phyloP scores from a whole-genome alignment of 2,888 invertebrate species.

The Idaea aversata region DNA sequence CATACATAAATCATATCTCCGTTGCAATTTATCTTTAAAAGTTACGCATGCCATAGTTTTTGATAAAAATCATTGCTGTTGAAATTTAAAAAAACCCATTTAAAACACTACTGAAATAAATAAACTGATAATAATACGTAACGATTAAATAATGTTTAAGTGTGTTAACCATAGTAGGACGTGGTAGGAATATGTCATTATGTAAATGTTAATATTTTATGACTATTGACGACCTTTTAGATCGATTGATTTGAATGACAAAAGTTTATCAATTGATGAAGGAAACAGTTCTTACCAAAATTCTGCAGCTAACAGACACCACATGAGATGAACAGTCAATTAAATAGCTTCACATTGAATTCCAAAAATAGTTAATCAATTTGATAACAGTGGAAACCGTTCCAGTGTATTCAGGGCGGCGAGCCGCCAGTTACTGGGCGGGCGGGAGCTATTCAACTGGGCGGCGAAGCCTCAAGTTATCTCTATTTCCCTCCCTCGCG shows the following conservation, averaged over 20 bases:
- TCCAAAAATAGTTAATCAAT: constrained; percentile 2
- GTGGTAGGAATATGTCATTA: neutral
- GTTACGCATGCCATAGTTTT: neutral
- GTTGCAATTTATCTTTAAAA: too few relatives aligned
- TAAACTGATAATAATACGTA: neutral
- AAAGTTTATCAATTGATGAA: neutral
- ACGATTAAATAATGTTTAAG: neutral
- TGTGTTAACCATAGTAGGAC: neutral
- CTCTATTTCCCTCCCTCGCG: constrained; percentile 55
- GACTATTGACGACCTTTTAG: neutral
- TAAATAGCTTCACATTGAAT: neutral
- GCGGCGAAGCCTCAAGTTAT: constrained; percentile 60
- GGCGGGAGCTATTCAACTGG: constrained; percentile 65
- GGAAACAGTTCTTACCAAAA: neutral
- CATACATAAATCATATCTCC: neutral
- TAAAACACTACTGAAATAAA: neutral
- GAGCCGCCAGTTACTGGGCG: constrained; percentile 68
- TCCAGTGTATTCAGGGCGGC: constrained; percentile 55
- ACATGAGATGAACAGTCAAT: neutral
- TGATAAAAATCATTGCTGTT: neutral
- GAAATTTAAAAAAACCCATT: neutral
- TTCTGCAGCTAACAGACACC: neutral
- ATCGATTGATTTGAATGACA: neutral
- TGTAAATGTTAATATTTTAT: constrained; percentile 1
- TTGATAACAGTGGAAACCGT: constrained; percentile 21